These are phyloP conservation scores for Coregonus sp. DNA, from an alignment of 2,797 vertebrate species.

Conservation along the genomic window DNA sequence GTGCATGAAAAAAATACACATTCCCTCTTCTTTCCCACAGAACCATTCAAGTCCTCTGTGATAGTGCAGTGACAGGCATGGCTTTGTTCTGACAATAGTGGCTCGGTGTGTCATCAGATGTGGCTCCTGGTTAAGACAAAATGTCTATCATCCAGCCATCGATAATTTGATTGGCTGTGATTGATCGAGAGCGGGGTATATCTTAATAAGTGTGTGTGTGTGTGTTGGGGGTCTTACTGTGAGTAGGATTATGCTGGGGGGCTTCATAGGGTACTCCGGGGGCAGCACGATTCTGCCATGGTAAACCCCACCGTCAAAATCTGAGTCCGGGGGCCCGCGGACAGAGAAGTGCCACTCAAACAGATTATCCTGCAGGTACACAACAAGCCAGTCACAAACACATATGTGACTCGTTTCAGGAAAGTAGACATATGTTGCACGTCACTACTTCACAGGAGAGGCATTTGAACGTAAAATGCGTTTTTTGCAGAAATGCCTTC, in stretches of 20 bases:
- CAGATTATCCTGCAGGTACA: constrained; percentile 87
- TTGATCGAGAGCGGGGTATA: not conserved
- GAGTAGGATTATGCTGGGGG: constrained; percentile 96
- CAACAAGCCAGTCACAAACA: not conserved
- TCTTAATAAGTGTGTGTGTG: not conserved
- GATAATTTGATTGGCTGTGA: constrained; percentile 28
- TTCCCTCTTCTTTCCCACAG: constrained; percentile 22
- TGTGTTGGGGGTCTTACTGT: constrained; percentile 80
- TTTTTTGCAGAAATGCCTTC: too few species aligned
- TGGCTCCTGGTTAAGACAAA: constrained; percentile 37
- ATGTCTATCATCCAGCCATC: constrained; percentile 33
- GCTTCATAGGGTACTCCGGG: constrained; percentile 98
- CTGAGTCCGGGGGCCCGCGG: constrained; percentile 94
- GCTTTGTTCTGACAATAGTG: constrained; percentile 43
- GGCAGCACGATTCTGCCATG: constrained; percentile 95
- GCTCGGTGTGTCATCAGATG: constrained; percentile 23
- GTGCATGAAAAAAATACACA: constrained; percentile 16
- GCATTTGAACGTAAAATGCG: too few species aligned
- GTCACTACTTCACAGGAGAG: too few species aligned
- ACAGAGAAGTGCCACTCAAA: constrained; percentile 99
- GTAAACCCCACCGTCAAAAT: constrained; percentile 95
- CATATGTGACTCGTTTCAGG: not conserved
- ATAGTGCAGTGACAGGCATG: constrained; percentile 32
- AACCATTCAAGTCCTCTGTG: constrained; percentile 17
- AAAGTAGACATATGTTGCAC: too few species aligned